These are phyloP conservation scores for Cheilosia scutellata DNA, from an alignment of 2,888 invertebrate genomes.

Conservation along the genomic window DNA sequence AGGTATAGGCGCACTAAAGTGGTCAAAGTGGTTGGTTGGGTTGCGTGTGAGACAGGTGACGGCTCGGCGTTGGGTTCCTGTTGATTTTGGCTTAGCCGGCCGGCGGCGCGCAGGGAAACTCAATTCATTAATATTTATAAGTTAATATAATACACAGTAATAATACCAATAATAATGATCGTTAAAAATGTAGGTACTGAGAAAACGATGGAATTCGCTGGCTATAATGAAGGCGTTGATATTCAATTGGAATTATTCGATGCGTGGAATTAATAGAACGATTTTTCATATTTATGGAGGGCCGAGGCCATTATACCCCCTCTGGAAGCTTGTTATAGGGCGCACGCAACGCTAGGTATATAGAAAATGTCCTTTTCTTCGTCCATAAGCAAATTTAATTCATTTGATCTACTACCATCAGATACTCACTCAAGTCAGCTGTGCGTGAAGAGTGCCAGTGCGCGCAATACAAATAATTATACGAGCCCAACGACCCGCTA, in stretches of 20 bases:
- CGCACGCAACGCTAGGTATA: slow-evolving; percentile 63
- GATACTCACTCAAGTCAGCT: slow-evolving; percentile 17
- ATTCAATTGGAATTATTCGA: slow-evolving; percentile 74
- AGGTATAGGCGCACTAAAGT: slow-evolving; percentile 29
- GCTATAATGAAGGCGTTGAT: slow-evolving; percentile 70
- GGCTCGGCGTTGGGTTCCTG: slow-evolving; percentile 48
- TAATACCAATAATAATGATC: slow-evolving; percentile 74
- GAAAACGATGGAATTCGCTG: slow-evolving; percentile 52
- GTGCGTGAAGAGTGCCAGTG: slow-evolving; percentile 47
- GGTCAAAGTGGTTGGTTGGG: slow-evolving; percentile 73
- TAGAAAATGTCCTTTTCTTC: slow-evolving; percentile 35
- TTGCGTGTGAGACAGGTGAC: slow-evolving; percentile 75
- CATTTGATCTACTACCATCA: background rate
- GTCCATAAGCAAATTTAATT: background rate
- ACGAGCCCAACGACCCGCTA: slow-evolving; percentile 62
- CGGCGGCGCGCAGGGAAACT: slow-evolving; percentile 41
- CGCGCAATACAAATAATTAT: slow-evolving; percentile 41
- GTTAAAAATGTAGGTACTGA: slow-evolving; percentile 61
- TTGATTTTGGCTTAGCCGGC: slow-evolving; percentile 61
- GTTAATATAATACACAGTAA: slow-evolving; percentile 62
- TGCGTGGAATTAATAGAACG: slow-evolving; percentile 74
- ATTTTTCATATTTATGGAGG: slow-evolving; percentile 69
- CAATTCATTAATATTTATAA: slow-evolving; percentile 75
- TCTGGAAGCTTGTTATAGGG: slow-evolving; percentile 39
- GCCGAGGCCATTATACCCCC: slow-evolving; percentile 51